A percentile compares a stretch with the other conserved stretches of the same genome.
Conservation (phyloP, 2,888 invertebrate species). For the Himalopsyche kuldschensis region DNA sequence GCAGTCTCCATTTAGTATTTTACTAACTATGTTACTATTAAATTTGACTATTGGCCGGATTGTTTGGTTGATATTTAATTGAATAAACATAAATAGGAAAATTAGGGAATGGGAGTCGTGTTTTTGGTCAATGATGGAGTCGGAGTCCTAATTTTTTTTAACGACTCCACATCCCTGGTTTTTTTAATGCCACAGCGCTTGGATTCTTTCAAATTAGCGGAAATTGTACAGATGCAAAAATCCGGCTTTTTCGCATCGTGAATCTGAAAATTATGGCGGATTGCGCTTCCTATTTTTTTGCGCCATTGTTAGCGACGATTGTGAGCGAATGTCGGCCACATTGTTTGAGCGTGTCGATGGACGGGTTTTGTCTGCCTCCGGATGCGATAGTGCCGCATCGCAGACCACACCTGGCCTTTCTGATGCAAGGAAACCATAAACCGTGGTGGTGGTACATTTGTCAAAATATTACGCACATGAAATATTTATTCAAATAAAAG, state of each 20-base stretch:
- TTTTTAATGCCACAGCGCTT: too few relatives aligned
- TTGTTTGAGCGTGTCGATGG: neutral
- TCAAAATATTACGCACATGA: neutral
- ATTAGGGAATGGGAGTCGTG: too few relatives aligned
- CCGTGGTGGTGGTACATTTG: neutral
- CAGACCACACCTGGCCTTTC: neutral
- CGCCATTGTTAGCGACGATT: neutral
- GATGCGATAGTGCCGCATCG: slow-evolving; percentile 18
- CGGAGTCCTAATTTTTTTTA: too few relatives aligned
- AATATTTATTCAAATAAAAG: too few relatives aligned
- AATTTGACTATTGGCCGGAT: too few relatives aligned
- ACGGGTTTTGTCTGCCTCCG: slow-evolving; percentile 11
- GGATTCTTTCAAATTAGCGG: neutral
- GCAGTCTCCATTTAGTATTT: too few relatives aligned
- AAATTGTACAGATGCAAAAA: neutral
- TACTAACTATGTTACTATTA: too few relatives aligned
- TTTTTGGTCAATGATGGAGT: too few relatives aligned
- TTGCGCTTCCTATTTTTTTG: neutral
- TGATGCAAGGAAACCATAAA: neutral
- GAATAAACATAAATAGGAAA: too few relatives aligned
- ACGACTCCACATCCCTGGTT: too few relatives aligned
- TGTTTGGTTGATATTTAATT: too few relatives aligned
- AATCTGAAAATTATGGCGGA: neutral
- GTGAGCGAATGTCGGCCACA: neutral
- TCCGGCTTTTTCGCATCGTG: neutral